Evolutionary conservation across 1,140 invertebrate species (phyloP).

Genomic region (Trichonephila clavipes): DNA sequence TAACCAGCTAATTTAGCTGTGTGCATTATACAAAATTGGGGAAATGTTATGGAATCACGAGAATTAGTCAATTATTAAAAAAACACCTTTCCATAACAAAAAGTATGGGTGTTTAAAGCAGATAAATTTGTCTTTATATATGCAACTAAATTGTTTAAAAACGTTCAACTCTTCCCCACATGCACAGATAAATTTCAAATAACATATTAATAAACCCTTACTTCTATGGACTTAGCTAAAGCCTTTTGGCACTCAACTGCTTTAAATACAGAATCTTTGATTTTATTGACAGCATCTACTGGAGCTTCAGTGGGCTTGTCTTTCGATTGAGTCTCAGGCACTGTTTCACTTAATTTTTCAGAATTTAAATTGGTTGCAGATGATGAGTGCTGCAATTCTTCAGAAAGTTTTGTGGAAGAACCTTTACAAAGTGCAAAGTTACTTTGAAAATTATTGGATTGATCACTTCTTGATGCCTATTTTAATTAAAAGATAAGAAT

Average conservation of each 20-base stretch:
- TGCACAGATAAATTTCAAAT: too few relatives aligned
- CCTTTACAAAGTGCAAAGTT: slow-evolving; percentile 32
- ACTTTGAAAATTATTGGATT: background rate
- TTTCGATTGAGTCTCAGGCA: background rate
- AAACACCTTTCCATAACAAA: background rate
- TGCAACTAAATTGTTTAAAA: background rate
- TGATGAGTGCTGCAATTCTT: background rate
- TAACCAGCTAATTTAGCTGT: too few relatives aligned
- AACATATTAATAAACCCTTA: background rate
- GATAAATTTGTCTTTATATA: background rate
- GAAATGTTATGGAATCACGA: too few relatives aligned
- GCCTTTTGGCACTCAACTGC: slow-evolving; percentile 65
- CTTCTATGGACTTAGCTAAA: slow-evolving; percentile 68
- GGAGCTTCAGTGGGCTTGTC: background rate
- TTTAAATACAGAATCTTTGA: slow-evolving; percentile 53
- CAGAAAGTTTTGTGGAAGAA: background rate
- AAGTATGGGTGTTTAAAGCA: background rate
- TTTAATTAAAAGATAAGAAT: background rate
- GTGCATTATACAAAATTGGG: too few relatives aligned
- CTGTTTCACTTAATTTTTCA: background rate
- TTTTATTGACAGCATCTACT: slow-evolving; percentile 40
- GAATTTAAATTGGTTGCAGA: background rate
- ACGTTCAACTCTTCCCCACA: background rate
- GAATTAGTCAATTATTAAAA: too few relatives aligned
- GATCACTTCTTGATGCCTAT: slow-evolving; percentile 9